These are phyloP conservation scores for Netta rufina DNA, from an alignment of 2,797 vertebrate species.

Conservation along the genomic window DNA sequence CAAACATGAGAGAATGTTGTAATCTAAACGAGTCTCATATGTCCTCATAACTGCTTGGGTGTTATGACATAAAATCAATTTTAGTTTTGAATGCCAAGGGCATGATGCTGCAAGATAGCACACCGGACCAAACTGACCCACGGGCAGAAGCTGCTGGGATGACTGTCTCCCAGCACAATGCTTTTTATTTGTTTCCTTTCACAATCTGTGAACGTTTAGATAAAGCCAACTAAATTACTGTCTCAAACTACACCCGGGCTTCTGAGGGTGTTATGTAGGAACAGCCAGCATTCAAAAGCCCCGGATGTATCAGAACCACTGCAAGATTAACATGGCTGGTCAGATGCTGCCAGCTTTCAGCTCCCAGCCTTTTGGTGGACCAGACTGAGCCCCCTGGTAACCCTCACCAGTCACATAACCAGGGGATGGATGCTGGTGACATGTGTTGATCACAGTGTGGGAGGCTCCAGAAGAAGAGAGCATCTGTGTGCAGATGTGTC, in stretches of 20 bases:
- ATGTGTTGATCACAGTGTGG: background rate
- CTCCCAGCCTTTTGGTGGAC: background rate
- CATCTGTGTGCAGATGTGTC: background rate
- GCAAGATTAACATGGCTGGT: background rate
- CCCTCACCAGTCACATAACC: background rate
- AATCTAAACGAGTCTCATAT: background rate
- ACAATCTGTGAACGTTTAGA: background rate
- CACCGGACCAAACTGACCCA: background rate
- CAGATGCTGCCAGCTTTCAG: background rate
- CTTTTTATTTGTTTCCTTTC: background rate
- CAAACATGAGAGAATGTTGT: conserved; percentile 20
- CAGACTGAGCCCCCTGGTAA: background rate
- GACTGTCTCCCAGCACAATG: background rate
- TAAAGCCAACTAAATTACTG: background rate
- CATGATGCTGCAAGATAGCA: background rate
- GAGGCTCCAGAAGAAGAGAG: background rate
- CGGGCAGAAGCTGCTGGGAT: background rate
- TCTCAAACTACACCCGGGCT: background rate
- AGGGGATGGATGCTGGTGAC: background rate
- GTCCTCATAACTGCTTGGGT: background rate
- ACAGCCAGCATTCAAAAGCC: background rate
- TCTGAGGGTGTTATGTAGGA: background rate
- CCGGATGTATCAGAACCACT: background rate
- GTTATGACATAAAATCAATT: conserved; percentile 20
- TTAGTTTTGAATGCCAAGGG: conserved; percentile 19